Base-by-base conservation (phyloP, 2,888 invertebrate species). In the Eristalis tenax region DNA sequence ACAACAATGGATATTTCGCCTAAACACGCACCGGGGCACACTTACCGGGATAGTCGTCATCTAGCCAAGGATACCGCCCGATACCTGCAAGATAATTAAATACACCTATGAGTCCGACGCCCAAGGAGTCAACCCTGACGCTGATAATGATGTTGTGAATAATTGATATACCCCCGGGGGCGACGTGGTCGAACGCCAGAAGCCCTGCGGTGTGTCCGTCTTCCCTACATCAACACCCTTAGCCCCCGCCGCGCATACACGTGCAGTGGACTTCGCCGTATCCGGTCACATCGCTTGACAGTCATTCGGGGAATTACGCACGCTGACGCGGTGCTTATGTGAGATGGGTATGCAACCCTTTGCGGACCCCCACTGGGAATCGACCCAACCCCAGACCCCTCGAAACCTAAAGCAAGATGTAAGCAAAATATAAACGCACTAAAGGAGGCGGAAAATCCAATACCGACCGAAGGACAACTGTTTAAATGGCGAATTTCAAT, bases 41-140 rank as follows among this genome's bases (percentile, higher is more conserved):
- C 83, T 87, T 87, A 87, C 87, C 83, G 13, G 79, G 64, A 69
- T 87, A 80, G 61, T 87, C 71, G 50, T 80, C 87, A 90, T 91
- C 89, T 89, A 89, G 89, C 90, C 79, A 90, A 22, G 88, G 83
- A 77, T 88, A 88, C 43, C 35, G 40, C 57, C 73, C 74, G 57
- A 61, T 75, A 66, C 86, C 85, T 85, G 82, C n/a, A 85, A 85
- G 63, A 85, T 75, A 83, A 77, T 82, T 76, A 88, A 88, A 76
- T 66, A 57, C 73, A 79, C 74, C 79, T 74, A 65, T 86, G 74
- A 87, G 63, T 86, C 28, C 50, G 57, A 66, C 28, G 69, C 74
- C 77, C 22, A 8, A 82, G 68, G 75, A 65, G 78, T 82, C 18
- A n/a, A 50, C n/a, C 43, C 8, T n/a, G 18, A 50, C 50, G 50